phyloP scores from a whole-genome alignment of 2,888 invertebrate species.

The Drosophila fungiperda region DNA sequence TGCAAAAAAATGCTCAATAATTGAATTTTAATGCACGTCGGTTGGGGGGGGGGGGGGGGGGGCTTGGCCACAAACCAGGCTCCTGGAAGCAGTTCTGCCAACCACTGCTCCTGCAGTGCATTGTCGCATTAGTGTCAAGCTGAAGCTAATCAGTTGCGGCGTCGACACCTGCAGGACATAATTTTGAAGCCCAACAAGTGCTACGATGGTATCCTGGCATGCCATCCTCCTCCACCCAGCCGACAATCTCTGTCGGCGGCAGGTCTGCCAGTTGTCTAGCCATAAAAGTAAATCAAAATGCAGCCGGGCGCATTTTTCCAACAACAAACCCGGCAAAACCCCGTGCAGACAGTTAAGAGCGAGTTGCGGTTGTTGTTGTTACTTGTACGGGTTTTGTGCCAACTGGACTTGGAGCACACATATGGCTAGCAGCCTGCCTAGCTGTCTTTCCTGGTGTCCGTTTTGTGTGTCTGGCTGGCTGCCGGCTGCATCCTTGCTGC shows the following conservation, averaged over 20 bases:
- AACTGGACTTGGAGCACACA: conserved; percentile 24
- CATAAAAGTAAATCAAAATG: conserved; percentile 78
- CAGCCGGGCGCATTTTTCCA: conserved; percentile 65
- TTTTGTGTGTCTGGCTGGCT: background rate
- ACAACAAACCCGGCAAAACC: conserved; percentile 26
- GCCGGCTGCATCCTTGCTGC: conserved; percentile 29
- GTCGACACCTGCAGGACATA: conserved; percentile 76
- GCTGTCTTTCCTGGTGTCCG: conserved; percentile 16
- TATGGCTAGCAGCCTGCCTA: conserved; percentile 11
- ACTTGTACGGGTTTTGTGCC: conserved; percentile 22
- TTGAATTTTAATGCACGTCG: conserved; percentile 73
- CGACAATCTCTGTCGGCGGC: conserved; percentile 9
- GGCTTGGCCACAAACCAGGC: background rate
- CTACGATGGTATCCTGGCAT: conserved; percentile 40
- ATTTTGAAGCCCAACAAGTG: conserved; percentile 72
- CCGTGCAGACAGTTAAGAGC: conserved; percentile 31
- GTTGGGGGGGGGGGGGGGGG: background rate
- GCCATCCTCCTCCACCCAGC: background rate
- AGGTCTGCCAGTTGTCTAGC: conserved; percentile 58
- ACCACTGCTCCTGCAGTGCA: background rate
- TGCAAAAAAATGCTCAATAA: conserved; percentile 56
- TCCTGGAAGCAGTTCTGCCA: background rate
- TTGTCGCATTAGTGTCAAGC: conserved; percentile 71
- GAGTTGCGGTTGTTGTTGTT: conserved; percentile 10
- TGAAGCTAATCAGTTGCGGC: conserved; percentile 68